Evolutionary conservation across 1,140 invertebrate genomes (phyloP), one percentile per base, ranked within the genome.

Genomic region (Arion vulgaris): DNA sequence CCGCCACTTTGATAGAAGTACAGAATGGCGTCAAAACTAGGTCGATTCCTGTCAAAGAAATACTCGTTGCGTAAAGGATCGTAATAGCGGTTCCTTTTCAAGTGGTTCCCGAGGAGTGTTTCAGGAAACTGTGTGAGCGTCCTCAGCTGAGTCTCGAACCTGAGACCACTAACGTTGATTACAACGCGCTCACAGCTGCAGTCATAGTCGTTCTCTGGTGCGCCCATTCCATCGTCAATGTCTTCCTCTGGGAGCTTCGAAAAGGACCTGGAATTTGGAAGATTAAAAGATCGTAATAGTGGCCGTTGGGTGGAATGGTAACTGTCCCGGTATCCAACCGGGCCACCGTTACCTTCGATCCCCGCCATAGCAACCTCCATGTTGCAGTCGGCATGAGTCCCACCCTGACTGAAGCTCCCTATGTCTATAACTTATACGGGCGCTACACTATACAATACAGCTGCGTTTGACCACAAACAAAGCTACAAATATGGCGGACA

Each of bases 1-100:
- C 98, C 98, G 88, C 98, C 96, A 93, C 98, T 99, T 93, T 99
- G 98, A 94, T 99, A 99, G 93, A 99, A 99, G 93, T 99, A 99
- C 88, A 99, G 95, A 94, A 99, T 99, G 92, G 98, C 92, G 89
- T 94, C 93, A 87, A 94, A 94, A 86, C 97, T 97, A 91, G 97
- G 97, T 93, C 98, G 95, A 95, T 99, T 99, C 91, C 98, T 95
- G 94, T 99, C 98, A 94, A 99, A 99, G 94, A 99, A 99, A 94
- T 99, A 99, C 94, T 99, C 98, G 95, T 99, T 99, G 93, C 91
- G 95, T 89, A 98, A 94, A 83, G 98, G 97, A 94, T 99, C 98
- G 94, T 98, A 99, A 94, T 98, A 99, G 92, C 97, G 95, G 92
- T 98, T 91, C 78, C 98, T 94, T 91, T 98, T 95, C 88, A 95